Evolutionary conservation across 2,888 invertebrate genomes (phyloP).

Genomic region (Drosophila pegasa): DNA sequence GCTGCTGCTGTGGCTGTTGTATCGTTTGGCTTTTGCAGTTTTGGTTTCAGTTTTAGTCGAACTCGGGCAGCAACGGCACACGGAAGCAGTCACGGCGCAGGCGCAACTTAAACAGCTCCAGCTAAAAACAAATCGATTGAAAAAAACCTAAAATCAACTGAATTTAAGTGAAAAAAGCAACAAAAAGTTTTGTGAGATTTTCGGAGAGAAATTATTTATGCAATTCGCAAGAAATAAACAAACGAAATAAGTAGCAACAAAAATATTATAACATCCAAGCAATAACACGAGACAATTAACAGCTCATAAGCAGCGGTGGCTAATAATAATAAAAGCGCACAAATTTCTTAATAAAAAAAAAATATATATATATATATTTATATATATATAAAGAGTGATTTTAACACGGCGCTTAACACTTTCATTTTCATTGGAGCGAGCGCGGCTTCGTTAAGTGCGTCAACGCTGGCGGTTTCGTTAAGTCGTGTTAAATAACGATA

Average conservation of each 20-base stretch:
- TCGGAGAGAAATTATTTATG: conserved; percentile 63
- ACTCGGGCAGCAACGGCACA: conserved; percentile 75
- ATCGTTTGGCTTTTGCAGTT: conserved; percentile 72
- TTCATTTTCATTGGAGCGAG: conserved; percentile 67
- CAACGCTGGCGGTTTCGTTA: conserved; percentile 52
- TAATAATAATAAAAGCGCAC: conserved; percentile 15
- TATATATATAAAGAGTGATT: conserved; percentile 16
- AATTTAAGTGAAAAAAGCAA: conserved; percentile 30
- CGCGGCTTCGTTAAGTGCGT: conserved; percentile 52
- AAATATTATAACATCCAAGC: conserved; percentile 63
- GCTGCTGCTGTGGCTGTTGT: conserved; percentile 38
- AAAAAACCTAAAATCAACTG: conserved; percentile 11
- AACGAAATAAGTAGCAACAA: conserved; percentile 39
- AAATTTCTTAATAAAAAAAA: conserved; percentile 16
- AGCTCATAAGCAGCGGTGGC: conserved; percentile 23
- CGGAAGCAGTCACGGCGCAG: conserved; percentile 70
- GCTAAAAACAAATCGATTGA: not conserved
- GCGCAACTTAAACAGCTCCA: conserved; percentile 39
- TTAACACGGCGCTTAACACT: conserved; percentile 63
- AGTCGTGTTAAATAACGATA: conserved; percentile 72
- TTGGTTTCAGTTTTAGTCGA: conserved; percentile 79
- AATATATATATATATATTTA: not conserved
- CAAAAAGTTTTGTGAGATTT: conserved; percentile 24
- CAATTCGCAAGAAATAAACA: conserved; percentile 49
- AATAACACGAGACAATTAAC: conserved; percentile 35